A percentile compares a stretch with the other conserved stretches of the same genome.
Conservation (phyloP, 2,113 vertebrate genomes). For the Melanotaenia duboulayi region DNA sequence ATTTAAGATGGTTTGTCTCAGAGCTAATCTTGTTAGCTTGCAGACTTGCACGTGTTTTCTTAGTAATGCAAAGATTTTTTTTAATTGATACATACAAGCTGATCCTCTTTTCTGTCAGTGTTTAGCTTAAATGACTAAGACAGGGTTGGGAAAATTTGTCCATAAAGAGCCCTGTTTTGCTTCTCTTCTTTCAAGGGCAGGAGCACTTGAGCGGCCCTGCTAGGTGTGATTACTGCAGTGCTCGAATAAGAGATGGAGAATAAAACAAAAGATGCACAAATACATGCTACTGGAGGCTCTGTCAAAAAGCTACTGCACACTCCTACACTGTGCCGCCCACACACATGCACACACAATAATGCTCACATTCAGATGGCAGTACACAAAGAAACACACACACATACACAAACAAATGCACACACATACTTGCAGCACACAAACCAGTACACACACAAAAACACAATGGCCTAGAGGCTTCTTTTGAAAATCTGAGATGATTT, state of each 20-base stretch:
- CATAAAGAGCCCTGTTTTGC: conserved; percentile 34
- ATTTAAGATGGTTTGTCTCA: background rate
- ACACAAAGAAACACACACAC: conserved; percentile 52
- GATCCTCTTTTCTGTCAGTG: conserved; percentile 5
- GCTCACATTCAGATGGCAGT: conserved; percentile 62
- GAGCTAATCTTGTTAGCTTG: too few relatives aligned
- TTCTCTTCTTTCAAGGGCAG: conserved; percentile 53
- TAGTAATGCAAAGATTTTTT: background rate
- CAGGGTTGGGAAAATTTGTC: conserved; percentile 25
- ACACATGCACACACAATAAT: conserved; percentile 51
- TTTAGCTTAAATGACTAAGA: conserved; percentile 2
- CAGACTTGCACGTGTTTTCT: too few relatives aligned
- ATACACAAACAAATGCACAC: conserved; percentile 39
- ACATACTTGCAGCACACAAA: conserved; percentile 33
- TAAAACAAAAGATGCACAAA: conserved; percentile 79
- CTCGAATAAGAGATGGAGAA: conserved; percentile 64
- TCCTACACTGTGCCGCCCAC: conserved; percentile 75
- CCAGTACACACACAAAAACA: conserved; percentile 42
- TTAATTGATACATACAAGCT: background rate
- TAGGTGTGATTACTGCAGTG: conserved; percentile 61
- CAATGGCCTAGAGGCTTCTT: conserved; percentile 68
- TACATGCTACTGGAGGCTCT: conserved; percentile 77
- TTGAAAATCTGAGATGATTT: conserved; percentile 63
- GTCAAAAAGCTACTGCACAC: conserved; percentile 77
- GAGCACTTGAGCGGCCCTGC: conserved; percentile 40